Conservation (phyloP, 2,113 vertebrate genomes). For the Cyrtonyx montezumae region DNA sequence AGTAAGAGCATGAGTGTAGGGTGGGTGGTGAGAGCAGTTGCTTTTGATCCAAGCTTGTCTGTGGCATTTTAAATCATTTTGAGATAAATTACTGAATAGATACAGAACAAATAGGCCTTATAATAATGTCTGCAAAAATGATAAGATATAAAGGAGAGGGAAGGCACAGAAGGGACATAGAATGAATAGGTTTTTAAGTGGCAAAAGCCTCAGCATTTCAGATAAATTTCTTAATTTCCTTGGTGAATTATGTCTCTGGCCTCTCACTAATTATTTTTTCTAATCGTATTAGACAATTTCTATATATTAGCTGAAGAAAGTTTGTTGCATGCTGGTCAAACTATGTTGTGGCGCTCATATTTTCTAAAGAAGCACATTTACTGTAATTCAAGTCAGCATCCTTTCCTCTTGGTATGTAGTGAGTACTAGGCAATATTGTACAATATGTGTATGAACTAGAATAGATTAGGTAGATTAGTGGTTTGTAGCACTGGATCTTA, state of each 20-base stretch:
- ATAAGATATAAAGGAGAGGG: conserved; percentile 11
- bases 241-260: conserved; percentile 48
- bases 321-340: conserved; percentile 77
- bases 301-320: conserved; percentile 62
- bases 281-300: conserved; percentile 56
- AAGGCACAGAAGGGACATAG: conserved; percentile 14
- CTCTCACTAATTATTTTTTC: conserved; percentile 71
- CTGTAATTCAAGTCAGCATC: conserved; percentile 63
- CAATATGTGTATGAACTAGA: conserved; percentile 74
- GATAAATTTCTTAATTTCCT: conserved; percentile 50
- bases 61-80: conserved; percentile 63
- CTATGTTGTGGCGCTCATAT: conserved; percentile 63
- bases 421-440: conserved; percentile 73
- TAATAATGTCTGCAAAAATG: conserved; percentile 56
- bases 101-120: conserved; percentile 61
- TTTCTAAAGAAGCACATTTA: conserved; percentile 73
- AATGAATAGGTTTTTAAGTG: conserved; percentile 46
- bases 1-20: conserved; percentile 64
- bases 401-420: conserved; percentile 75
- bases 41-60: conserved; percentile 61
- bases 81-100: conserved; percentile 57
- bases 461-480: conserved; percentile 78
- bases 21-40: conserved; percentile 56
- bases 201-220: conserved; percentile 55
- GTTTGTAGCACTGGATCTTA: conserved; percentile 72